Evolutionary conservation across 1,140 invertebrate genomes (phyloP), one percentile per base, ranked within the genome.

Genomic region (Caenorhabditis remanei): DNA sequence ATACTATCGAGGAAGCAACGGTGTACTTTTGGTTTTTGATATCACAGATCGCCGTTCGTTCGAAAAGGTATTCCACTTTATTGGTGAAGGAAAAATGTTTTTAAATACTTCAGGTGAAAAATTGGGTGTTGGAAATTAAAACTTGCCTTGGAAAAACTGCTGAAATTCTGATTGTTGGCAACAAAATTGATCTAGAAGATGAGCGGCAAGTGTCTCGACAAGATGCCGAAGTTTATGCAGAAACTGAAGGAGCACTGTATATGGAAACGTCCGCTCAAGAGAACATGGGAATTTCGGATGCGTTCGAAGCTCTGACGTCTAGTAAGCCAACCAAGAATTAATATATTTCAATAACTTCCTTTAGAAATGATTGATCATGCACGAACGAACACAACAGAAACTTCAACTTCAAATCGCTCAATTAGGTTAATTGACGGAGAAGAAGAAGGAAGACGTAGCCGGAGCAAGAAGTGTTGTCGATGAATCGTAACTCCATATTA

Each of bases 21-120:
- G 98, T 90, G 98, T 98, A 67, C 95, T 99, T 90, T 94, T 99
- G 87, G 97, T 99, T 8, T 99, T 99, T 93, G 98, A 99, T 93
- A 98, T 99, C 75, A 99, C 97, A 71, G 97, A 99, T 94, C 95
- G 96, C 93, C 96, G 98, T 92, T 98, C 98, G 4, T 99, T 99
- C 94, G 95, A 96, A 93, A 99, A 98, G 94, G 97, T 97, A 82
- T 63, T 11, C 19, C 9, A n/a, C 19, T 50, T 41, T 67, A 24
- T 85, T 16, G 19, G 6, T 32, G 9, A 56, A 86, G 40, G 40
- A 48, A 16, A 16, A 61, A 19, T 13, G 48, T n/a, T 79, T n/a
- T 55, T 19, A 40, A 53, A 56, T 86, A 82, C 55, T 83, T 94
- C 90, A 97, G 96, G 96, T 98, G 0, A 98, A 99, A 94, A 97